Percentiles rank a stretch among this genome's conserved stretches.
These are phyloP conservation scores for Cyclophora albipunctata DNA, from an alignment of 2,888 invertebrate species.

Conservation along the genomic window DNA sequence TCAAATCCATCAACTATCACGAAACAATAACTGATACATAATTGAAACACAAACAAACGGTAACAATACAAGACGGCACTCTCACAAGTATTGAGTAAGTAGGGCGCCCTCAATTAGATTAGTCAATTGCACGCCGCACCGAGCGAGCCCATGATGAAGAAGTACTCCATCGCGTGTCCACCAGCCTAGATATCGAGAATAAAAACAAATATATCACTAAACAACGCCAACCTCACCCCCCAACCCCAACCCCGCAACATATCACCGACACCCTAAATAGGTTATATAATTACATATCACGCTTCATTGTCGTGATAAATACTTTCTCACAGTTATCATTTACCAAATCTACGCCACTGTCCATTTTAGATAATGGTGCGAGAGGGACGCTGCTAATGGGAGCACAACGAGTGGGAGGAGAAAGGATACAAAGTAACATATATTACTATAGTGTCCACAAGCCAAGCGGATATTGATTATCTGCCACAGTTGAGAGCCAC, in stretches of 20 bases:
- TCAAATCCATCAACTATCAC: constrained; percentile 2
- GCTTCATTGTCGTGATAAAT: constrained; percentile 74
- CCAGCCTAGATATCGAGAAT: constrained; percentile 46
- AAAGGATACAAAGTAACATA: constrained; percentile 67
- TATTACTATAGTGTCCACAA: constrained; percentile 76
- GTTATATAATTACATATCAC: constrained; percentile 73
- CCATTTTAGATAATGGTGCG: constrained; percentile 73
- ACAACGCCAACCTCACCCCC: constrained; percentile 26
- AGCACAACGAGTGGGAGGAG: constrained; percentile 32
- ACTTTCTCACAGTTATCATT: constrained; percentile 76
- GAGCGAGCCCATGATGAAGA: constrained; percentile 38
- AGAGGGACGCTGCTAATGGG: constrained; percentile 40
- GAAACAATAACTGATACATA: too few species aligned
- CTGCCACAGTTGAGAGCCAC: constrained; percentile 76
- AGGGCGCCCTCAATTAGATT: constrained; percentile 37
- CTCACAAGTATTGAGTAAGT: constrained; percentile 21
- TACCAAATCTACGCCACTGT: constrained; percentile 76
- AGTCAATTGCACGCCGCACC: constrained; percentile 44
- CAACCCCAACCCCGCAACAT: constrained; percentile 30
- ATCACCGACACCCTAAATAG: constrained; percentile 60
- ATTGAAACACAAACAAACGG: too few species aligned
- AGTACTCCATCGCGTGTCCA: constrained; percentile 51
- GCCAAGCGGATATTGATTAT: constrained; percentile 78
- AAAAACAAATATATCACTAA: constrained; percentile 63
- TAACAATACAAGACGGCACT: too few species aligned